Evolutionary conservation across 1,140 invertebrate genomes (phyloP).

Genomic region (Aphelenchoides avenae): DNA sequence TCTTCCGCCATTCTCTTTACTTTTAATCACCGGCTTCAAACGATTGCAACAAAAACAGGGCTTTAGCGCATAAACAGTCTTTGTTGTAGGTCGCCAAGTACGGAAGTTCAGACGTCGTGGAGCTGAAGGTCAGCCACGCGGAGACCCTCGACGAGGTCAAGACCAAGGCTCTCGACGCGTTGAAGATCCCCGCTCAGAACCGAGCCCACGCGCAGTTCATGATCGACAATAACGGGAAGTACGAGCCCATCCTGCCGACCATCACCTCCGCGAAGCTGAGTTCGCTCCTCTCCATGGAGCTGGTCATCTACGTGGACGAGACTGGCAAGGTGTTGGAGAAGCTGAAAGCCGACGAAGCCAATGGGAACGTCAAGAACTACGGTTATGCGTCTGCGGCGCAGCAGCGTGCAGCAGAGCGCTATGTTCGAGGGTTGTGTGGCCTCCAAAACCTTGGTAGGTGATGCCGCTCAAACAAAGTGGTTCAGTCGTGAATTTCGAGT

Average conservation of each 20-base stretch:
- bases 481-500: no score
- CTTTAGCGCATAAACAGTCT: no score
- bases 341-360: background rate
- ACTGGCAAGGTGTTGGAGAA: background rate
- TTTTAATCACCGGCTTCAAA: conserved; percentile 33
- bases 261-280: conserved; percentile 3
- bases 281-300: background rate
- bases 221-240: conserved; percentile 28
- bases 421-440: conserved; percentile 38
- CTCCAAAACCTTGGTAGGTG: conserved; percentile 65
- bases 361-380: background rate
- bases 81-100: no score
- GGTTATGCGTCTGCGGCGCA: background rate
- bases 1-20: conserved; percentile 7
- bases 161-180: conserved; percentile 12
- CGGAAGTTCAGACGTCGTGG: no score
- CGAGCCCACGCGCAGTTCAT: conserved; percentile 24
- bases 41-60: no score
- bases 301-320: conserved; percentile 3
- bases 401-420: background rate
- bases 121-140: conserved; percentile 19
- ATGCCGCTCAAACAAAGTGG: no score
- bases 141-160: conserved; percentile 32
- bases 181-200: conserved; percentile 16
- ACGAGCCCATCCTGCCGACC: background rate